Evolutionary conservation across 2,888 invertebrate genomes (phyloP), one percentile per base, ranked within the genome.

Genomic region (Tuberolachnus salignus): DNA sequence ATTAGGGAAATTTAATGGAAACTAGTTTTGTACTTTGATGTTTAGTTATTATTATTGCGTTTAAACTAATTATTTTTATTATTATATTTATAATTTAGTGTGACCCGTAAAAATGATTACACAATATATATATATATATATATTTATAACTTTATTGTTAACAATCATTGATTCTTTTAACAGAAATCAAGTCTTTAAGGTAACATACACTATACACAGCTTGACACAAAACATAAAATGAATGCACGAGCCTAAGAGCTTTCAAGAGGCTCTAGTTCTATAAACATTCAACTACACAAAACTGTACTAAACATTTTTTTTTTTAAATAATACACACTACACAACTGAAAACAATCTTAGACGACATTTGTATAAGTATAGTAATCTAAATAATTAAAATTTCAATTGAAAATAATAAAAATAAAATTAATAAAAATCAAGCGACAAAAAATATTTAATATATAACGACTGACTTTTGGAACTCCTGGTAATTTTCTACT

Each of bases 171-270:
- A 75, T n/a, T 75, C 49, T 21, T 78, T 64, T 67, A 67, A 73
- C 42, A 78, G 51, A 61, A 66, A 69, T 51, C 16, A 61, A 67
- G 49, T 69, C 49, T 78, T 67, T 66, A 67, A 49, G 78, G 78
- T 69, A 78, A 69, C 78, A 59, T 78, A 69, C 51, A 78, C 78
- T 78, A 78, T 78, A 78, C 78, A 78, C 49, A 57, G 21, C 51
- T 78, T 61, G 74, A 78, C 67, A 69, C n/a, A 53, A 69, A 78
- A 78, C 21, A 66, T 55, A 67, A 13, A 16, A 67, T 44, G 53
- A 74, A 74, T 57, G 57, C 16, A 67, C 4, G 49, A 75, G 44
- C 26, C 4, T 61, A 49, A 59, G n/a, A 78, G 26, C 69, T 57
- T 72, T 51, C 21, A 42, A 78, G 19, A 59, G 16, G 21, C 42